These are phyloP conservation scores for Drosophila quinaria DNA, from an alignment of 2,888 invertebrate genomes.

Conservation along the genomic window DNA sequence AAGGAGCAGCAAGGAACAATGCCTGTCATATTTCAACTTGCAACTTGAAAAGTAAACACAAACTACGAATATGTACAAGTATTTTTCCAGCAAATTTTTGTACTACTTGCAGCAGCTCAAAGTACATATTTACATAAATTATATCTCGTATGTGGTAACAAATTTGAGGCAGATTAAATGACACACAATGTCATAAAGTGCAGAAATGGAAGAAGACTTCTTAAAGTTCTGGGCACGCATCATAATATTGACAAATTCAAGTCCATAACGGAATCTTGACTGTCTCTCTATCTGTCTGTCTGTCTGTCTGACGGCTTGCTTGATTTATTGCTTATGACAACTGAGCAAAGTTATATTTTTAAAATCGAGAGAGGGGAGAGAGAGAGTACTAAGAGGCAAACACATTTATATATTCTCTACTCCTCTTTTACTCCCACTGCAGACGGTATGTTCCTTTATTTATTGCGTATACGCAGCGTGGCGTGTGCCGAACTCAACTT, in stretches of 20 bases:
- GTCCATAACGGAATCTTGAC: slow-evolving; percentile 3
- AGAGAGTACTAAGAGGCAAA: background rate
- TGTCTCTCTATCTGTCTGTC: background rate
- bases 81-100: slow-evolving; percentile 16
- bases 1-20: slow-evolving; percentile 12
- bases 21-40: slow-evolving; percentile 11
- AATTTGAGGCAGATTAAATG: slow-evolving; percentile 17
- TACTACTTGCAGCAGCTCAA: background rate
- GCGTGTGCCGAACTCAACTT: slow-evolving; percentile 30
- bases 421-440: background rate
- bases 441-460: slow-evolving; percentile 46
- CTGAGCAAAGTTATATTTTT: slow-evolving; percentile 39
- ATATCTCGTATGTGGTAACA: background rate
- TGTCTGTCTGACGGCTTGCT: slow-evolving; percentile 17
- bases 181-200: slow-evolving; percentile 29
- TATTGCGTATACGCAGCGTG: slow-evolving; percentile 68
- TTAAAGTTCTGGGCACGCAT: slow-evolving; percentile 42
- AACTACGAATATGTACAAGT: slow-evolving; percentile 1
- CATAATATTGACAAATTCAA: slow-evolving; percentile 57
- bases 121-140: slow-evolving; percentile 27
- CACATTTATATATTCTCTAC: background rate
- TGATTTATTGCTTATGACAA: slow-evolving; percentile 70
- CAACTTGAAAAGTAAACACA: slow-evolving; percentile 1
- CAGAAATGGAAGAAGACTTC: slow-evolving; percentile 15
- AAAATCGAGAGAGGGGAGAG: slow-evolving; percentile 6